Base-by-base conservation (phyloP, 2,888 invertebrate genomes). In the Catocala fraxini region DNA sequence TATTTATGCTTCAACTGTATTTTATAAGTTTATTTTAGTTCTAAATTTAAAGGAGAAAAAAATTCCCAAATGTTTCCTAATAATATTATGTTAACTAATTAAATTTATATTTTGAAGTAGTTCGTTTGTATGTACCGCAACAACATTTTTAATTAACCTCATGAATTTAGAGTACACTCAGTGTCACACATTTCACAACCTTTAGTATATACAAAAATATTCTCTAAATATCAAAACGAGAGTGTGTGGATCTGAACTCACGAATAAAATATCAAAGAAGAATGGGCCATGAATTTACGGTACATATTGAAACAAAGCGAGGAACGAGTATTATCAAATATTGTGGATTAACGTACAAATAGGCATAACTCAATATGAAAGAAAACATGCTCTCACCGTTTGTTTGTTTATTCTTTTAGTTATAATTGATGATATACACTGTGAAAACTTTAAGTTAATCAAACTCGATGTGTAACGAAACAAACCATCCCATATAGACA, bases 181-280 rank as follows among this genome's bases (percentile, higher is more conserved):
- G 6, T 48, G 6, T 25, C 33, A 6, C 6, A 5, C 25, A 25
- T 47, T 48, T 48, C 3, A 39, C 7, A 9, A 39, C 6, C 6
- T 39, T 39, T 39, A 39, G 35, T 6, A 39, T 39, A 39, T 39
- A 39, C 9, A 9, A 39, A 39, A 39, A 39, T 39, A 39, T 9
- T 6, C 0, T 9, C 7, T 6, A 39, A 51, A 46, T 25, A 33
- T 13, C 6, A 46, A 57, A 49, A 43, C 35, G 45, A 48, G 34
- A 10, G 45, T 5, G 49, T 56, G 12, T 45, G 13, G 59, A 61
- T 57, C 47, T 60, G 7, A 34, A 35, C n/a, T 49, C 33, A 59
- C 57, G 43, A 59, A 61, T 59, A 55, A 56, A 69, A 59, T 63
- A 65, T 56, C 33, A 64, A 65, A 69, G 56, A 56, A 62, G 51